Percentiles rank a stretch among this genome's conserved stretches.
Evolutionary conservation across 2,888 invertebrate genomes (phyloP).

Genomic region (Phania funesta): DNA sequence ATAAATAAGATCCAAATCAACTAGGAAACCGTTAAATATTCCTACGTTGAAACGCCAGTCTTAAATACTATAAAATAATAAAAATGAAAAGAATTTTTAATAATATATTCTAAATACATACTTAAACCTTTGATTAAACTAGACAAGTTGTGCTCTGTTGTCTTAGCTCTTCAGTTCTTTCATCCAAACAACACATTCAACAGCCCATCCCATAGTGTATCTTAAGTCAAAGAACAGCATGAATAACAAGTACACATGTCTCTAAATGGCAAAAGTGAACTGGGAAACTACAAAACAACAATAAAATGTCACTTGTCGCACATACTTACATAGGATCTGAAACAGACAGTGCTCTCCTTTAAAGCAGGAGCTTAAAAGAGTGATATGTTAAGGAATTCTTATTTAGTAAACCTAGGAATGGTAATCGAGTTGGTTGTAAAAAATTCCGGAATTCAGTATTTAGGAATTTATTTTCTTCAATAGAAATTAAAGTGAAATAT

Average conservation of each 20-base stretch:
- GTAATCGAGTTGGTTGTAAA: too few species aligned
- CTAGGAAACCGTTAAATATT: too few species aligned
- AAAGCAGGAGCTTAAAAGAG: slow-evolving; percentile 22
- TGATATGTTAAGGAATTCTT: not conserved
- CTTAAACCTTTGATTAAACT: slow-evolving; percentile 62
- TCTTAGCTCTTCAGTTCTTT: slow-evolving; percentile 56
- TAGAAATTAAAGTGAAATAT: too few species aligned
- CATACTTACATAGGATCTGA: slow-evolving; percentile 21
- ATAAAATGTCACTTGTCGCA: slow-evolving; percentile 61
- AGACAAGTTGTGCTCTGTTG: slow-evolving; percentile 64
- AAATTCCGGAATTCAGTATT: too few species aligned
- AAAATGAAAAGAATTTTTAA: slow-evolving; percentile 6
- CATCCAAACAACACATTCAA: not conserved
- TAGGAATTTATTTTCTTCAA: too few species aligned
- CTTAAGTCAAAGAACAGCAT: slow-evolving; percentile 16
- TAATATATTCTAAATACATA: slow-evolving; percentile 54
- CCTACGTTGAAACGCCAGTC: not conserved
- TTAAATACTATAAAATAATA: not conserved
- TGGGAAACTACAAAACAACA: slow-evolving; percentile 50
- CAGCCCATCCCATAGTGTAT: not conserved
- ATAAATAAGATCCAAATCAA: too few species aligned
- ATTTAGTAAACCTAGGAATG: not conserved
- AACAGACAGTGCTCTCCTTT: not conserved
- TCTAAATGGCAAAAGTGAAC: slow-evolving; percentile 26
- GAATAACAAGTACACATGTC: slow-evolving; percentile 17